Conservation (phyloP, 2,888 invertebrate genomes). For the Ochropacha duplaris region DNA sequence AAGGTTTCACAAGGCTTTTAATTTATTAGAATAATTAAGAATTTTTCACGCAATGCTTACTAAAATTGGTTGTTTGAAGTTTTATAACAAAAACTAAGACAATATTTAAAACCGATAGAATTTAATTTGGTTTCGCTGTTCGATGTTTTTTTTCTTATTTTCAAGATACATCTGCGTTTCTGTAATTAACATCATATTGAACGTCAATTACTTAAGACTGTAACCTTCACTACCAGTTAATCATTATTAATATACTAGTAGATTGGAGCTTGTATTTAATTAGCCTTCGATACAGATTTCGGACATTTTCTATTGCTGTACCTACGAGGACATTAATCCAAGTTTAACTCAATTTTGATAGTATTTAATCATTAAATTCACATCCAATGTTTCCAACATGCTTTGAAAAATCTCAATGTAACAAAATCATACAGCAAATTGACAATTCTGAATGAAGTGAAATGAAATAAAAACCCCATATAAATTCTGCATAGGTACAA, state of each 20-base stretch:
- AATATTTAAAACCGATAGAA: not conserved
- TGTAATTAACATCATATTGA: not conserved
- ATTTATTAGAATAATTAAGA: slow-evolving; percentile 5
- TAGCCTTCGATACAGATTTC: not conserved
- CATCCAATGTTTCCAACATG: not conserved
- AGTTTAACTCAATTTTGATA: not conserved
- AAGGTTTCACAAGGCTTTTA: slow-evolving; percentile 14
- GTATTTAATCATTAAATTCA: not conserved
- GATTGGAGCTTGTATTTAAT: not conserved
- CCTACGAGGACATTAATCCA: not conserved
- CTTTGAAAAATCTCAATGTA: not conserved
- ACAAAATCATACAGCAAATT: not conserved
- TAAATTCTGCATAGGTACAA: not conserved
- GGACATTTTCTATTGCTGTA: not conserved
- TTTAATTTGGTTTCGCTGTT: not conserved
- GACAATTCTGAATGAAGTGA: not conserved
- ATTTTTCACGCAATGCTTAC: not conserved
- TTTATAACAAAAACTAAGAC: not conserved
- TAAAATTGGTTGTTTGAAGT: not conserved
- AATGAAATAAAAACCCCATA: not conserved
- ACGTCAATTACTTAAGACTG: not conserved
- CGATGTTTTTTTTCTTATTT: not conserved
- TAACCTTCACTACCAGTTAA: not conserved
- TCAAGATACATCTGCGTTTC: not conserved
- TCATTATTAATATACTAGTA: not conserved